Evolutionary conservation across 2,888 invertebrate species (phyloP), one percentile per base, ranked within the genome.

Genomic region (Monopis laevigella): DNA sequence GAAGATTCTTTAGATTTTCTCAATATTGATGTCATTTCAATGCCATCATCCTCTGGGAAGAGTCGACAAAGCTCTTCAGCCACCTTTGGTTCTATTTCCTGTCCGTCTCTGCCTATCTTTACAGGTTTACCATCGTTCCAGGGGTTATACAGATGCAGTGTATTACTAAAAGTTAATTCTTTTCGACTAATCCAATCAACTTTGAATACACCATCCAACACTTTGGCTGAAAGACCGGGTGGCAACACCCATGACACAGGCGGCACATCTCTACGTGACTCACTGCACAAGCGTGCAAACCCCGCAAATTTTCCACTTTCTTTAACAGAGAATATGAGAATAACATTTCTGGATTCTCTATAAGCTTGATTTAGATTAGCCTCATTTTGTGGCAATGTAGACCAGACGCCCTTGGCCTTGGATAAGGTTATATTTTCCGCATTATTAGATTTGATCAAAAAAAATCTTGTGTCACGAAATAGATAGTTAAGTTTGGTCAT

Each of bases 61-160:
- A 98, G 77, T 45, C 96, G 87, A 62, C 96, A 98, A 44, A 98
- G 77, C 65, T 96, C 95, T 66, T 95, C 94, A 12, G 96, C 98
- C 41, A 96, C 93, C 65, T 92, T 88, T 2, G 97, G 96, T 65
- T 98, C 98, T 51, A 98, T 95, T 84, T 98, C 98, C 84, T 98
- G 92, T 0, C 98, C 98, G 82, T 98, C 98, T 47, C 98, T 85
- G n/a, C 97, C 98, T 57, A 98, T 98, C 84, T 98, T 98, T 0
- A 98, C 98, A 43, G 97, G 96, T 73, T 97, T 97, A 34, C 96
- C 94, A 64, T 98, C 97, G 82, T 98, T 98, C 96, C 97, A 98
- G 3, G 95, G 91, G 78, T 98, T 98, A 61, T 94, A 95, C 45
- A 98, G 80, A 68, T 98, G 96, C 53, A 92, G 86, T 2, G 96